Evolutionary conservation across 2,888 invertebrate species (phyloP), one percentile per base, ranked within the genome.

Genomic region (Lysandra bellargus): DNA sequence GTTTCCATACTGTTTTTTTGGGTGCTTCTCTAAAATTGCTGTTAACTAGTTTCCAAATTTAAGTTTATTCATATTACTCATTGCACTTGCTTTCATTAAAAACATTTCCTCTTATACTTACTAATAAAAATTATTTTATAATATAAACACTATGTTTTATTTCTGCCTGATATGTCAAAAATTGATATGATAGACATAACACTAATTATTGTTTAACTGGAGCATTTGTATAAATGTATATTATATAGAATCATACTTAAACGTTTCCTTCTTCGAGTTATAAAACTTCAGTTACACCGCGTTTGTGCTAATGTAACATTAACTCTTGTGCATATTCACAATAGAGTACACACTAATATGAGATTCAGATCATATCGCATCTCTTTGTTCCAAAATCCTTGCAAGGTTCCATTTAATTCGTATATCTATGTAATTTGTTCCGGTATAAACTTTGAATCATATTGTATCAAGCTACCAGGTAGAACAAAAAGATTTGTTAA

Each of bases 281-380:
- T 64, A n/a, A 33, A 73, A 73, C 37, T 73, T 40, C n/a, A 37
- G 23, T 64, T 64, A 30, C 30, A 30, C 12, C 12, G 12, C 12
- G 4, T 64, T 23, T 4, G 30, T 30, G 12, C 23, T 61, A 61
- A 40, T 9, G 30, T 69, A 30, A 69, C 30, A 69, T 33, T 37
- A 14, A 69, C 12, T 33, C 23, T 69, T 69, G 17, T 40, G n/a
- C n/a, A 7, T 37, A 37, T 4, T 72, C 17, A 57, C 57, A 57
- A n/a, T 40, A 40, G 14, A 44, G n/a, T 44, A 23, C 4, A 74
- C 57, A 57, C 17, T 17, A 74, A 17, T 74, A 44, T 79, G 79
- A 30, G 44, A 61, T 69, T 30, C 49, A 78, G 81, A 82, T 82
- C 80, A 74, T 82, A 83, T 83, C 84, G 79, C 82, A 84, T 82